These are phyloP conservation scores for Mycogona germanica DNA, from an alignment of 2,888 invertebrate genomes.

Conservation along the genomic window DNA sequence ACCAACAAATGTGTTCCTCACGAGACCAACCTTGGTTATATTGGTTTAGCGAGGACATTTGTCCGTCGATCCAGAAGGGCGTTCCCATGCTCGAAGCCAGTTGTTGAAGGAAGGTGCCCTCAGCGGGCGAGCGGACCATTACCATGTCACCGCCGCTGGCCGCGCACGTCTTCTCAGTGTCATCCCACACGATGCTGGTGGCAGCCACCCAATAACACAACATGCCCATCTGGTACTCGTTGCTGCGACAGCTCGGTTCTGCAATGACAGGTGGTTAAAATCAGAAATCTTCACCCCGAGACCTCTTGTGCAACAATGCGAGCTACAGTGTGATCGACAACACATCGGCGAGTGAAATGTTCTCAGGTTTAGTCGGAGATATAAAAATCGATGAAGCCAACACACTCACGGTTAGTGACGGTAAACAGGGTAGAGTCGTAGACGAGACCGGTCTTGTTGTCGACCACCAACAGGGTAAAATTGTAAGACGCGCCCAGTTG, in stretches of 20 bases:
- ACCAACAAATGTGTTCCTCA: too few relatives aligned
- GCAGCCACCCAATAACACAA: conserved; percentile 3
- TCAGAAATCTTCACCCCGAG: too few relatives aligned
- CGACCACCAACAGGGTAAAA: conserved; percentile 2
- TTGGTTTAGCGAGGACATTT: background rate
- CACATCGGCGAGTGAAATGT: too few relatives aligned
- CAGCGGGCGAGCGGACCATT: background rate
- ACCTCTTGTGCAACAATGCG: too few relatives aligned
- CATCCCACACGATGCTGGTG: conserved; percentile 4
- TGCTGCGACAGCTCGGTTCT: conserved; percentile 7
- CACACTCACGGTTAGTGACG: background rate
- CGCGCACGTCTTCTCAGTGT: background rate
- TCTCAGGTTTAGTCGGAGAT: too few relatives aligned
- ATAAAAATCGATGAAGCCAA: too few relatives aligned
- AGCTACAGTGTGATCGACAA: too few relatives aligned
- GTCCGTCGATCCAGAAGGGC: conserved; percentile 7
- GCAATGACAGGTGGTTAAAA: too few relatives aligned
- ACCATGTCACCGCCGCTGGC: background rate
- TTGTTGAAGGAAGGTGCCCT: background rate
- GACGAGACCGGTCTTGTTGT: conserved; percentile 5
- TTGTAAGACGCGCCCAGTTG: conserved; percentile 1
- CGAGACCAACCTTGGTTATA: background rate
- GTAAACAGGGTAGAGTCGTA: conserved; percentile 2
- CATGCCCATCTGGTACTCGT: background rate
- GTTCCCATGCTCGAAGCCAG: background rate